Conservation (phyloP, 2,113 vertebrate species). For the Atractosteus spatula region DNA sequence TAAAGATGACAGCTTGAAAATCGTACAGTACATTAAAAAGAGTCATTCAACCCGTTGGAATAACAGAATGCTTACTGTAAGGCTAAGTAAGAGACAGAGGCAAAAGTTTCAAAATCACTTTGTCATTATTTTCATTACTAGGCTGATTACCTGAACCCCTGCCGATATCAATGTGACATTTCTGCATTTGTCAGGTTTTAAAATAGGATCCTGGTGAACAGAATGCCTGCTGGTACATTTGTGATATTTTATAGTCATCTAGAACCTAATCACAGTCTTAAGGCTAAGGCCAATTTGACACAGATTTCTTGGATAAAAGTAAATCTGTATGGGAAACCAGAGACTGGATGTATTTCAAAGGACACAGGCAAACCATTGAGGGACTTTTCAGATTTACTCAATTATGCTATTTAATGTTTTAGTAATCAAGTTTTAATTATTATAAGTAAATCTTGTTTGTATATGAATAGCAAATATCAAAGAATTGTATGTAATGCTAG, state of each 20-base stretch:
- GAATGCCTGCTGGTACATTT: slow-evolving; percentile 1
- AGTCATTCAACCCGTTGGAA: slow-evolving; percentile 15
- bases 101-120: slow-evolving; percentile 27
- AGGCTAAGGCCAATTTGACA: slow-evolving; percentile 33
- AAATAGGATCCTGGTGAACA: slow-evolving; percentile 16
- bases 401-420: not conserved
- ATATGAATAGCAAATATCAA: too few relatives aligned
- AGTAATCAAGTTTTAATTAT: not conserved
- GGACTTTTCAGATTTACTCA: not conserved
- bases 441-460: too few relatives aligned
- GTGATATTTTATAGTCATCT: slow-evolving; percentile 30
- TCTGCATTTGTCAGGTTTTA: slow-evolving; percentile 12
- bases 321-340: slow-evolving; percentile 32
- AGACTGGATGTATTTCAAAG: slow-evolving; percentile 23
- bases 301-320: slow-evolving; percentile 24
- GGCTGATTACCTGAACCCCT: slow-evolving; percentile 11
- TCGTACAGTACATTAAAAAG: slow-evolving; percentile 20
- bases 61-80: slow-evolving; percentile 23
- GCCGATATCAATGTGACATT: slow-evolving; percentile 21
- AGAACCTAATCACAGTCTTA: slow-evolving; percentile 31
- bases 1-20: slow-evolving; percentile 13
- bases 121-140: slow-evolving; percentile 21
- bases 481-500: too few relatives aligned
- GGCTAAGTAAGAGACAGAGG: slow-evolving; percentile 34
- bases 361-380: slow-evolving; percentile 16